These are phyloP conservation scores for Acrocera orbiculus DNA, from an alignment of 2,888 invertebrate species.

Conservation along the genomic window DNA sequence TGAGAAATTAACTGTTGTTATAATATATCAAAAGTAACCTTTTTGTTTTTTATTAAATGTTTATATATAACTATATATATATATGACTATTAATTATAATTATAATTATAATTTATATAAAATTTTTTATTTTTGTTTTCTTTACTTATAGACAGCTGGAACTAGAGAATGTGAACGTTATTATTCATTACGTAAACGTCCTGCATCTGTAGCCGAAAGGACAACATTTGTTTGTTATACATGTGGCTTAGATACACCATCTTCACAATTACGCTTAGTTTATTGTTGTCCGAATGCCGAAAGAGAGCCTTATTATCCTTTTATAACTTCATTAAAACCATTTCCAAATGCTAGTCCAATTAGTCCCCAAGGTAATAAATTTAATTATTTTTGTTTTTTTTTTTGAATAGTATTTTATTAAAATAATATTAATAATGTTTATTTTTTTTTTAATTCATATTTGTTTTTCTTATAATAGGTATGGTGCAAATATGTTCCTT, in stretches of 20 bases:
- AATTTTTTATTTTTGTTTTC: constrained; percentile 5
- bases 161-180: constrained; percentile 60
- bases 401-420: constrained; percentile 2
- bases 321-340: constrained; percentile 62
- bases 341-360: constrained; percentile 76
- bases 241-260: constrained; percentile 65
- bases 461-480: constrained; percentile 29
- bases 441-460: constrained; percentile 1
- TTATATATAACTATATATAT: too few relatives aligned
- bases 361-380: constrained; percentile 69
- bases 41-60: too few relatives aligned
- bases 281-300: constrained; percentile 74
- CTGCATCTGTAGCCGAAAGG: constrained; percentile 42
- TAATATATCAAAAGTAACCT: too few relatives aligned
- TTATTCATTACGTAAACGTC: constrained; percentile 63
- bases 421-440: too few relatives aligned
- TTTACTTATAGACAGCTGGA: constrained; percentile 40
- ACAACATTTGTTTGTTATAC: constrained; percentile 78
- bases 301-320: constrained; percentile 78
- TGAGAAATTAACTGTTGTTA: too few relatives aligned
- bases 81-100: too few relatives aligned
- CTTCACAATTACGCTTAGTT: constrained; percentile 60
- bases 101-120: background rate
- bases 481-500: constrained; percentile 76
- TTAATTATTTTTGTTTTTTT: constrained; percentile 2